phyloP scores from a whole-genome alignment of 2,113 vertebrate genomes.

The Neotoma lepida region DNA sequence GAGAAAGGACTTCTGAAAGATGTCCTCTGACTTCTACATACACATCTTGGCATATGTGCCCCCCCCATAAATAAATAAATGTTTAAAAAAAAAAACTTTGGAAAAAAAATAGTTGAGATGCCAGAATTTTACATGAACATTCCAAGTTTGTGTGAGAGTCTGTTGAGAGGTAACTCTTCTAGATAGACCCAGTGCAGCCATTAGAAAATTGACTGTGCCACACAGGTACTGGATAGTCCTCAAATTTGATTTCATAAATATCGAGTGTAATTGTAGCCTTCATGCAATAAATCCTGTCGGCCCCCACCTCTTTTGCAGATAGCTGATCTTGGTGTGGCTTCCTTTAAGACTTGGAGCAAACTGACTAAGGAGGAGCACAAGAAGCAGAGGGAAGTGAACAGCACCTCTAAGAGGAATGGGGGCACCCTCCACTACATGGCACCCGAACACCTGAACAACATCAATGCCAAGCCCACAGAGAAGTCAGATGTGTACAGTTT shows the following conservation, averaged over 20 bases:
- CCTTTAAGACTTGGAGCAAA: constrained; percentile 93
- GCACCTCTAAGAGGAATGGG: constrained; percentile 75
- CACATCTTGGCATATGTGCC: not conserved
- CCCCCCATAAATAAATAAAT: not conserved
- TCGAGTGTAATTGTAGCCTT: not conserved
- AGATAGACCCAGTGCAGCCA: not conserved
- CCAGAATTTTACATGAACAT: not conserved
- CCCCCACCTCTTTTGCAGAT: constrained; percentile 85
- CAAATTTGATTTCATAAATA: not conserved
- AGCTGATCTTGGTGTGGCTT: constrained; percentile 94
- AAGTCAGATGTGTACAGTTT: constrained; percentile 98
- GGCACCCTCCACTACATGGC: constrained; percentile 98
- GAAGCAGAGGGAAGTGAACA: constrained; percentile 82
- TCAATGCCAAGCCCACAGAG: constrained; percentile 89
- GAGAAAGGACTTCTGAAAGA: not conserved
- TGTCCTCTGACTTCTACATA: not conserved
- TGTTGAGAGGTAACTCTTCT: not conserved
- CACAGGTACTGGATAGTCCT: not conserved
- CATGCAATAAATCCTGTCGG: not conserved
- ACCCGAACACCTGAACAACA: constrained; percentile 91
- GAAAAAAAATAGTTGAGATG: not conserved
- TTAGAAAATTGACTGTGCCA: not conserved
- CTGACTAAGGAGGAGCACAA: constrained; percentile 91
- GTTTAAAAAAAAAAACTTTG: not conserved
- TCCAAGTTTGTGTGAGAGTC: not conserved